Base-by-base conservation (phyloP, 2,888 invertebrate genomes). In the Eupithecia subfuscata region DNA sequence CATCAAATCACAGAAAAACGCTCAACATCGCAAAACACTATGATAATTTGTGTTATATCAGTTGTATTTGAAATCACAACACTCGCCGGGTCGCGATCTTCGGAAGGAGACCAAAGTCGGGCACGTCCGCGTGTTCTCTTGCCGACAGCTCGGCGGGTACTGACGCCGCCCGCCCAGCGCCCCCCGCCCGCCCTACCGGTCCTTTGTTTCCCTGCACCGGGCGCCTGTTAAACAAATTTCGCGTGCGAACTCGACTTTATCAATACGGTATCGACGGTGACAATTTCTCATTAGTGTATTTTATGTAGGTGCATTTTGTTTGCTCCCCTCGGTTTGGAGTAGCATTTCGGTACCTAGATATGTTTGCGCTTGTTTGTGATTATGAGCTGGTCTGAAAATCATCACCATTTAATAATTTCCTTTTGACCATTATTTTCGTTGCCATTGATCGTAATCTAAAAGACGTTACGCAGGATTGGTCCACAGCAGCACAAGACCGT, bases 131-230 rank as follows among this genome's bases (percentile, higher is more conserved):
- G 90, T 87, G 86, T 80, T 81, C 64, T 85, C 81, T 73, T 82
- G 89, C 89, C 91, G 91, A 87, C 75, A 74, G 88, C 85, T 89
- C 89, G 90, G 90, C 90, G 89, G 86, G 82, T 83, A 93, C 93
- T 93, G 88, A n/a, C 16, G 43, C 77, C 89, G 88, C 87, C 90
- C 89, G 89, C 87, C 90, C 84, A 84, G 81, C 12, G 81, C 83
- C 84, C 91, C 92, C 93, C 91, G 89, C 91, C 92, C 92, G 91
- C 91, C 92, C 90, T 87, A 83, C 87, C 85, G 87, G 88, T 87
- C 92, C 94, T 94, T 95, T 95, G 94, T 95, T 93, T 93, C 93
- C 89, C 90, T 88, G 89, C 88, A 85, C 88, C 86, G 85, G 86
- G 75, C 77, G 71, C 70, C 83, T 88, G 89, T 89, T 90, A 90